Evolutionary conservation across 2,888 invertebrate species (phyloP), one percentile per base, ranked within the genome.

Genomic region (Clivina fossor): DNA sequence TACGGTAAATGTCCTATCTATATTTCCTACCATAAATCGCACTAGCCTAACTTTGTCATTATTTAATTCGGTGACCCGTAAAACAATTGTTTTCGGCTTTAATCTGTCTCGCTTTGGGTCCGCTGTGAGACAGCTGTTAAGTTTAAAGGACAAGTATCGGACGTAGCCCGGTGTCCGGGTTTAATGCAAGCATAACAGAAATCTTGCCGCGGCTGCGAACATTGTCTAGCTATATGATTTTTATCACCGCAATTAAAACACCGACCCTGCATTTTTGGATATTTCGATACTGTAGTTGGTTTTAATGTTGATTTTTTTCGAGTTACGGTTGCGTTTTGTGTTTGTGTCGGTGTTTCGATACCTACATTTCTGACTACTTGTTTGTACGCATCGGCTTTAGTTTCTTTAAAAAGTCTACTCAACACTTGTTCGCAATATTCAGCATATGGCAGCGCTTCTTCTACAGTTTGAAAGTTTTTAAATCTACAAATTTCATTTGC

Each of bases 171-270:
- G 40, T 38, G 49, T 7, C 49, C 49, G 1, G 38, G 26, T 16
- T 38, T 28, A 2, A 38, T n/a, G 26, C 49, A 49, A 2, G 8
- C 26, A 26, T 16, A 49, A 16, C 49, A 49, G 15, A 49, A 38
- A 1, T 26, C 28, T 22, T 48, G 48, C 15, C 8, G 8, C 11
- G 26, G 19, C 18, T 28, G 16, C 3, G 38, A 16, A 28, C 49
- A 49, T 9, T 22, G 7, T 8, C 16, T 13, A 8, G 15, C 13
- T 7, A 15, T 26, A 15, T 49, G 49, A 7, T 26, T 19, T 15
- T n/a, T 38, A 11, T 16, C 16, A 7, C 49, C 49, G 11, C 49
- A 49, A 18, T 49, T 49, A n/a, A 38, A 49, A 38, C 38, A 49
- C 24, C 40, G 9, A 9, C 28, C 38, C 19, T 7, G 8, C 49